Conservation (phyloP, 2,113 vertebrate genomes). For the Oreochromis niloticus region DNA sequence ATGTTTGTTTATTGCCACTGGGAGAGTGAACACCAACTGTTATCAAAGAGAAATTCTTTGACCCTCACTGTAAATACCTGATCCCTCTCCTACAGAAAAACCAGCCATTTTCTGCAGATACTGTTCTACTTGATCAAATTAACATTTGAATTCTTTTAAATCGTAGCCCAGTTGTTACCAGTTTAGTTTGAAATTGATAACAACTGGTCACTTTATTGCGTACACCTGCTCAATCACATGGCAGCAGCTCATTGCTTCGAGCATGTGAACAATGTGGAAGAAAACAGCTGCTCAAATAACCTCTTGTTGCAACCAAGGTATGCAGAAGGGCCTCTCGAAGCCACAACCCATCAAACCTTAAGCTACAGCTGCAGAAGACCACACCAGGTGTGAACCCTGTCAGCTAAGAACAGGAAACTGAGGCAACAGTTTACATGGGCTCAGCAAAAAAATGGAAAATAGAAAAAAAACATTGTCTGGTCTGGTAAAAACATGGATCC, state of each 20-base stretch:
- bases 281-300: background rate
- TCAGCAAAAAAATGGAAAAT: background rate
- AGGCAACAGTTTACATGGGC: background rate
- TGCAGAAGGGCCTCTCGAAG: background rate
- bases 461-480: background rate
- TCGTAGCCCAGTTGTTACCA: background rate
- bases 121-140: background rate
- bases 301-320: background rate
- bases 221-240: background rate
- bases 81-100: conserved; percentile 21
- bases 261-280: background rate
- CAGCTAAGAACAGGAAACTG: background rate
- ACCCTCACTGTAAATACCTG: conserved; percentile 54
- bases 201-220: background rate
- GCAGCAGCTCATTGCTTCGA: background rate
- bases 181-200: background rate
- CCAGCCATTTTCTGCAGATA: background rate
- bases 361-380: background rate
- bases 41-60: conserved; percentile 50
- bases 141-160: background rate
- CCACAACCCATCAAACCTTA: background rate
- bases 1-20: conserved; percentile 53
- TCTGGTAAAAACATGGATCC: background rate
- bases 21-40: conserved; percentile 58
- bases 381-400: background rate